Conservation (phyloP, 53 echinoderm and acorn worm genomes). For the Glandiceps talaboti region DNA sequence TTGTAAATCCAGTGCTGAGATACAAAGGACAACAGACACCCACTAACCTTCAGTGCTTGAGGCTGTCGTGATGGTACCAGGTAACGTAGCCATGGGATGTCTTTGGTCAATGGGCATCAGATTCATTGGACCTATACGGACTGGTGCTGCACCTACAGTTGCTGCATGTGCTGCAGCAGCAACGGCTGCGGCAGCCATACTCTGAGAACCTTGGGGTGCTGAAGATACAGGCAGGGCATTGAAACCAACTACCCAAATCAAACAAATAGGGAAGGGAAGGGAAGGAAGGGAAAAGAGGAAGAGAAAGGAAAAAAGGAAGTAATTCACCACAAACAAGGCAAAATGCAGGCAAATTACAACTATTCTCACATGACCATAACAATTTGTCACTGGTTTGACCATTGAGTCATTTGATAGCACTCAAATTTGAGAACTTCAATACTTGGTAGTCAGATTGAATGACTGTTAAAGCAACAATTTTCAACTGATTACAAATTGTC, state of each 20-base stretch:
- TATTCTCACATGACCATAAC: too few relatives aligned
- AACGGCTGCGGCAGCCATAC: slow-evolving; percentile 58
- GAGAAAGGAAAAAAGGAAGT: neutral
- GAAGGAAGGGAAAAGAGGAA: neutral
- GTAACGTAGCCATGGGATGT: slow-evolving; percentile 20
- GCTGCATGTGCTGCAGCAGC: slow-evolving; percentile 64
- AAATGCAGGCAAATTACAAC: too few relatives aligned
- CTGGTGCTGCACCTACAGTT: slow-evolving; percentile 28
- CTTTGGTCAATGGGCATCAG: slow-evolving; percentile 57
- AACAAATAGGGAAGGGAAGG: neutral
- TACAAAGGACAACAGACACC: too few relatives aligned
- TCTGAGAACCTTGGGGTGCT: neutral
- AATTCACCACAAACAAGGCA: neutral
- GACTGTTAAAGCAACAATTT: too few relatives aligned
- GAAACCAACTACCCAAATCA: neutral
- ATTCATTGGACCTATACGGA: slow-evolving; percentile 34
- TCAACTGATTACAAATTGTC: too few relatives aligned
- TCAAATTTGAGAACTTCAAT: too few relatives aligned
- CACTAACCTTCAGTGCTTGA: slow-evolving; percentile 42
- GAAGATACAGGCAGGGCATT: neutral
- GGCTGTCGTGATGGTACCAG: slow-evolving; percentile 22
- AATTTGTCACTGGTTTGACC: too few relatives aligned
- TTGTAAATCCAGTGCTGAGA: too few relatives aligned
- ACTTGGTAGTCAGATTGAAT: too few relatives aligned
- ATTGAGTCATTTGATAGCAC: too few relatives aligned